Evolutionary conservation across 1,140 invertebrate species (phyloP).

Genomic region (Cryptotermes secundus): DNA sequence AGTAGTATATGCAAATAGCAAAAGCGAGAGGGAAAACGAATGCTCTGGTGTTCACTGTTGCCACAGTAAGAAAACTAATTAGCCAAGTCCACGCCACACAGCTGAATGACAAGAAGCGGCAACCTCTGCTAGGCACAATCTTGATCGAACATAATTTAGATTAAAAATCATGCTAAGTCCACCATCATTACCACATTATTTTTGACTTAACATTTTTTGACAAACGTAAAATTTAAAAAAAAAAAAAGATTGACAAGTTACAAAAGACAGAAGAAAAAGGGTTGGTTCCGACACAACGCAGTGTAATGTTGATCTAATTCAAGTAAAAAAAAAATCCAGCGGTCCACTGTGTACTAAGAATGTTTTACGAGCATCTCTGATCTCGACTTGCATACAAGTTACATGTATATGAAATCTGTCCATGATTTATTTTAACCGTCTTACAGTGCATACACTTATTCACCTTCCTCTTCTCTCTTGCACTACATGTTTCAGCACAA

Average conservation of each 20-base stretch:
- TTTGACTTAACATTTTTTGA: constrained; percentile 11
- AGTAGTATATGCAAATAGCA: neutral
- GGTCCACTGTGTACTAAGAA: neutral
- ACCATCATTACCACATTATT: neutral
- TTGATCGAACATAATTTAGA: constrained; percentile 9
- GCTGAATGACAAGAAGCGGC: neutral
- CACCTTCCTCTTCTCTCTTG: too few relatives aligned
- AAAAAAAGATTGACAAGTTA: neutral
- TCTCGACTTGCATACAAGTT: constrained; percentile 17
- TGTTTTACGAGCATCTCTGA: neutral
- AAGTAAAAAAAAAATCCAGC: neutral
- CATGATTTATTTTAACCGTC: too few relatives aligned
- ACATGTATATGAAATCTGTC: too few relatives aligned
- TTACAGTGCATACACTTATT: too few relatives aligned
- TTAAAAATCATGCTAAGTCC: constrained; percentile 17
- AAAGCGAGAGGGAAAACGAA: neutral
- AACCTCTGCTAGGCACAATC: neutral
- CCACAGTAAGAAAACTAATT: constrained; percentile 3
- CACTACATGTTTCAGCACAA: too few relatives aligned
- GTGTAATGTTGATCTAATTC: constrained; percentile 1
- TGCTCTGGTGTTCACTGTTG: neutral
- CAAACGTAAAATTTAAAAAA: neutral
- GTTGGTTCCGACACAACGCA: neutral
- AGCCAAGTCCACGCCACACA: neutral
- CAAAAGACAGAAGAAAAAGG: neutral